Evolutionary conservation across 2,113 vertebrate species (phyloP).

Genomic region (Myiozetetes cayanensis): DNA sequence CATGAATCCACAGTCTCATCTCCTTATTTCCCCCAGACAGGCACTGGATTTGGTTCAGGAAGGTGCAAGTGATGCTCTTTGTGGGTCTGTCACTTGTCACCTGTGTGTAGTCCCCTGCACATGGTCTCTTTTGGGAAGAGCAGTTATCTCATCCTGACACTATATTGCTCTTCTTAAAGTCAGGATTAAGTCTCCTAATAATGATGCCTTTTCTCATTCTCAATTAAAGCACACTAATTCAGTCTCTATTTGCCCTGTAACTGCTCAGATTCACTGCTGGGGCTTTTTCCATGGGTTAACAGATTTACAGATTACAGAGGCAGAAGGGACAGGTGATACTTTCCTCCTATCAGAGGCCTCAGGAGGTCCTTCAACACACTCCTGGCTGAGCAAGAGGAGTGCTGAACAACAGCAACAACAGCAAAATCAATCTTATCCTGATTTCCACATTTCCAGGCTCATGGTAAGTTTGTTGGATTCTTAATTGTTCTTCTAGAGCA

Average conservation of each 20-base stretch:
- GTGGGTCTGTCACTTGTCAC: neutral
- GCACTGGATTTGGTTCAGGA: neutral
- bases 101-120: accelerated
- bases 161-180: neutral
- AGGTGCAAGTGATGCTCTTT: neutral
- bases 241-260: neutral
- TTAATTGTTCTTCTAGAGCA: neutral
- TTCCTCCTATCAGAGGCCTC: neutral
- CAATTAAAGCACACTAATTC: neutral
- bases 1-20: neutral
- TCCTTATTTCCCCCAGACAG: neutral
- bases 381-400: neutral
- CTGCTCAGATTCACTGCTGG: neutral
- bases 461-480: accelerated
- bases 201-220: neutral
- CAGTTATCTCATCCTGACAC: neutral
- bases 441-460: neutral
- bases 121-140: neutral
- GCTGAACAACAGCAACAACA: neutral
- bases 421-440: neutral
- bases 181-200: neutral
- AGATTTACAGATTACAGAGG: neutral
- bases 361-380: neutral
- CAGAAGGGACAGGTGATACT: neutral
- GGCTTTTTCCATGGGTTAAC: neutral